Base-by-base conservation (phyloP, 23 tunicate species). In the Ciona savignyi region DNA sequence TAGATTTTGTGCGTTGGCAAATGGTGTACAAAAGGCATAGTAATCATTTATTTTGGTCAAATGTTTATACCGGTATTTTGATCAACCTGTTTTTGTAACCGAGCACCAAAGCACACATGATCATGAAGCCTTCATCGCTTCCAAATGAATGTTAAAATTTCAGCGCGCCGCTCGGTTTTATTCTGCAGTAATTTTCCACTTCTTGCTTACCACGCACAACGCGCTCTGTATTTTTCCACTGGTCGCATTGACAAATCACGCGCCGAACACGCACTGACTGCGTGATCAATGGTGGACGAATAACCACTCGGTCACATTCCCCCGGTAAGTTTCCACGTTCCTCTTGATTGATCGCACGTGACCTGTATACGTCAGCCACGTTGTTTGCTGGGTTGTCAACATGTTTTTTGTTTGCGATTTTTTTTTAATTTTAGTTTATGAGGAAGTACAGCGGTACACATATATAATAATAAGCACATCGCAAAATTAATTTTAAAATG, bases 251-350 rank as follows among this genome's bases (percentile, higher is more conserved):
- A 9, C 15, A 42, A 15, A 42, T 42, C 56, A 42, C 56, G 56
- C 56, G 15, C 56, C 15, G 56, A 42, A 15, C 56, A 42, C 15
- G 56, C 56, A 15, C 56, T 15, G 9, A 42, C 11, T 15, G 56
- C 56, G 56, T 42, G 56, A 42, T 42, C 56, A 42, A 9, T 6
- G n/a, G n/a, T 6, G 9, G 56, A 9, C 56, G 11, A 42, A 42
- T 6, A 15, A 42, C 56, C 56, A 42, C 56, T 9, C 15, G 15
- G 11, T 15, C 9, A 15, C 56, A 42, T 42, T 42, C 56, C 15
- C 56, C 56, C 56, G 56, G 56, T 42, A 42, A 42, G 56, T 42
- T 42, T 42, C 56, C 56, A 42, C 56, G 56, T 42, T 42, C 56
- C 56, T 15, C 56, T 6, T 15, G 9, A 42, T 42, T 42, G 56